A percentile compares a stretch with the other conserved stretches of the same genome.
Evolutionary conservation across 2,113 vertebrate genomes (phyloP).

Genomic region (Calidris pygmaea): DNA sequence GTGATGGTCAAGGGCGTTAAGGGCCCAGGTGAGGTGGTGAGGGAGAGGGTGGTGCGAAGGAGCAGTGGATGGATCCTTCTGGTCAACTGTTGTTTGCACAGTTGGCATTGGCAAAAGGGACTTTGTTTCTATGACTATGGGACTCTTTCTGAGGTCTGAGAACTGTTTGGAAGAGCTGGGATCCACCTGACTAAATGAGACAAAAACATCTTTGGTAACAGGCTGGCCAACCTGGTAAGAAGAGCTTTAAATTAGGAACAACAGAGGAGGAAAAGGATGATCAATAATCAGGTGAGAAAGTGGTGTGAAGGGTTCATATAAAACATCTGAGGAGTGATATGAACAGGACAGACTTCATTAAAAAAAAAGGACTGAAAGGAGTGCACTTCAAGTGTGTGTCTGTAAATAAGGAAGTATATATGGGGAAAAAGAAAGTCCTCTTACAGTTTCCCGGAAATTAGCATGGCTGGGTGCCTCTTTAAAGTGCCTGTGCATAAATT

Average conservation of each 20-base stretch:
- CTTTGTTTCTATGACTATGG: background rate
- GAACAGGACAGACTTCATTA: background rate
- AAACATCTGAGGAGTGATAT: background rate
- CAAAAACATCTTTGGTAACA: background rate
- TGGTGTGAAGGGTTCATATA: background rate
- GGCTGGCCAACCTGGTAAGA: background rate
- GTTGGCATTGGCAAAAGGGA: background rate
- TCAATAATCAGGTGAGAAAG: background rate
- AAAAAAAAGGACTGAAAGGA: background rate
- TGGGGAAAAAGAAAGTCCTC: background rate
- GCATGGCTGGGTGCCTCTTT: background rate
- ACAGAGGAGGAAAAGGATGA: background rate
- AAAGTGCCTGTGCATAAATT: background rate
- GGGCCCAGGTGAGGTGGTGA: background rate
- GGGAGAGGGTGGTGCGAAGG: background rate
- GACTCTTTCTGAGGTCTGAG: background rate
- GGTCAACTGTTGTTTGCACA: background rate
- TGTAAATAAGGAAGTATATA: background rate
- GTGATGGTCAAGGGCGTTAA: background rate
- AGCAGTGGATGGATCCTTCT: background rate
- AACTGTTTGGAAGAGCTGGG: background rate
- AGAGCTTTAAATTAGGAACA: background rate
- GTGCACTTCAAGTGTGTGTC: background rate
- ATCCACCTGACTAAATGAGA: background rate
- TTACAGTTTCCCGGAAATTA: background rate